Evolutionary conservation across 2,797 vertebrate genomes (phyloP).

Genomic region (Columba guinea): DNA sequence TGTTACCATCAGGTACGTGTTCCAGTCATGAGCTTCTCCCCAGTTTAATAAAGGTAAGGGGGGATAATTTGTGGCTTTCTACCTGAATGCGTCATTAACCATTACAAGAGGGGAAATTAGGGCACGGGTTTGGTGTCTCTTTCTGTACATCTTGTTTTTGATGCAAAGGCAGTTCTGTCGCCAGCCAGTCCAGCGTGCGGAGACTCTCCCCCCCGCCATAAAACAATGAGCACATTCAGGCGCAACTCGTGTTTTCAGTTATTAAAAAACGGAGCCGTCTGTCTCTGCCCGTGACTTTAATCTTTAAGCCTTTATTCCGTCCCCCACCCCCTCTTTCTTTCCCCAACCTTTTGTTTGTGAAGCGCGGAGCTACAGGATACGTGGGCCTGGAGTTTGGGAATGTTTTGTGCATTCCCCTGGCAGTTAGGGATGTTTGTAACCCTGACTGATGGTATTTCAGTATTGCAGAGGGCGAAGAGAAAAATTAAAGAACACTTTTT

Average conservation of each 20-base stretch:
- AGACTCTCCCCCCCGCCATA: constrained; percentile 68
- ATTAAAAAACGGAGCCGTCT: constrained; percentile 84
- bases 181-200: constrained; percentile 78
- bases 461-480: constrained; percentile 32
- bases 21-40: background rate
- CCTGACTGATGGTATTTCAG: constrained; percentile 70
- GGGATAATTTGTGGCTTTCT: constrained; percentile 40
- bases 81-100: constrained; percentile 62
- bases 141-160: constrained; percentile 70
- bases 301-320: constrained; percentile 83
- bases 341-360: constrained; percentile 78
- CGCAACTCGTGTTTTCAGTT: constrained; percentile 84
- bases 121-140: background rate
- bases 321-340: constrained; percentile 72
- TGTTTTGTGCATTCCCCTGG: constrained; percentile 67
- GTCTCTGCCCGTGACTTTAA: constrained; percentile 84
- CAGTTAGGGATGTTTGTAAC: constrained; percentile 72
- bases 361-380: constrained; percentile 73
- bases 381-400: constrained; percentile 70
- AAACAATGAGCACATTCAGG: constrained; percentile 86
- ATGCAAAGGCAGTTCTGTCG: constrained; percentile 77
- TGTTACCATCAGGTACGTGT: background rate
- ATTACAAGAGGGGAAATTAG: constrained; percentile 39
- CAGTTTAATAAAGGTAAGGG: background rate
- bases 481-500: constrained; percentile 43